Evolutionary conservation across 2,797 vertebrate species (phyloP), one percentile per base, ranked within the genome.

Genomic region (Macroramphosus scolopax): DNA sequence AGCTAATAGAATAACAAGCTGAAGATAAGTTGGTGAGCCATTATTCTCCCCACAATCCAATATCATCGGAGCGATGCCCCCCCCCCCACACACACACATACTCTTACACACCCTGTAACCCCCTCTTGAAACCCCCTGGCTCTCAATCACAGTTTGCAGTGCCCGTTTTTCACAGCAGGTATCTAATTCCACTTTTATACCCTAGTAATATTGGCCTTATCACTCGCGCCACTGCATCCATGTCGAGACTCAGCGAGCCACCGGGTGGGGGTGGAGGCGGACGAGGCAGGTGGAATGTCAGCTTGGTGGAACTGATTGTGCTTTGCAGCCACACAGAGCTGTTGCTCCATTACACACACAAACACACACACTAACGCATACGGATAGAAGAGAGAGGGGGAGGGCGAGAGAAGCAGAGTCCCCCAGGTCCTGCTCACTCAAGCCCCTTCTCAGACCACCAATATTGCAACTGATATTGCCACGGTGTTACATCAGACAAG

Each of bases 121-220:
- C 51, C 28, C 37, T n/a, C 14, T 32, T 42, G 39, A 62, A 63
- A 46, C 52, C 65, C 41, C 51, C 51, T 28, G 44, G 47, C 48
- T 61, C 64, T 70, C 66, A 59, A 68, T 76, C 79, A 77, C n/a
- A 18, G 64, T 68, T 59, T 8, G 33, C 8, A 36, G 69, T 70
- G 50, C 57, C 70, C 36, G 36, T 78, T 82, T 80, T 80, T 76
- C 74, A 72, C 74, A 78, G 72, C 66, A 69, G 78, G 83, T 54
- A 75, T 67, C 70, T 87, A 85, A 89, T 86, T 78, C 81, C 37
- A 38, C 63, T 77, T 80, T 85, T 83, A 85, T 87, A 76, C 76
- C 74, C 18, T 5, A 69, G 77, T 85, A 77, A 85, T 87, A 83
- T 81, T 66, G 71, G 75, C 77, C 69, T 82, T 85, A 85, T 83